Evolutionary conservation across 1,140 invertebrate genomes (phyloP), one percentile per base, ranked within the genome.

Genomic region (Caenorhabditis latens): DNA sequence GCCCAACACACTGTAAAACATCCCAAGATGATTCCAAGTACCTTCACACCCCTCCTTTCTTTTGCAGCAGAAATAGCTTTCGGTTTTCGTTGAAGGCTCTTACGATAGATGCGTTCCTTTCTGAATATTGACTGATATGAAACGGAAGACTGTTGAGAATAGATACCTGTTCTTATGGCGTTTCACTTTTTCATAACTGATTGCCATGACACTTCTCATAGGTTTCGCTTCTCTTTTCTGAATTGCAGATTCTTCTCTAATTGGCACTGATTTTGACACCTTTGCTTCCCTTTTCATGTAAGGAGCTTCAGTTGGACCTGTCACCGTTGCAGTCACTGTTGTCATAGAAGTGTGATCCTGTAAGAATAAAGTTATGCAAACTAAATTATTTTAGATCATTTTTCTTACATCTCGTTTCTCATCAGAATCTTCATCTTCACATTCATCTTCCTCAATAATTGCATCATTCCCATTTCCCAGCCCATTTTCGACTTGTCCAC

Each of bases 1-100:
- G 91, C 92, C 92, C 91, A 92, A 58, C 91, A 92, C 48, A 92
- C 84, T 19, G 92, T 93, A 83, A 92, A 92, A 63, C 92, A 93
- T 57, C 91, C 91, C 13, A 92, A 86, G 67, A 92, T 92, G 43
- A 92, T 92, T 14, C 91, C 91, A 13, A 92, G 85, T 9, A 93
- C 92, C 86, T 90, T 90, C 2, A 92, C 92, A 9, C 92, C 91
- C 43, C 92, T 61, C 46, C 92, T 43, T 79, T 92, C 91, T 86
- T 92, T 92, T 13, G 91, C 91, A 16, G 91, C 91, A 7, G 91
- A 92, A 83, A 92, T 92, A 50, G 92, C 92, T 50, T 91, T 88
- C 43, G 91, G 91, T 83, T 93, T 92, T 24, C 89, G 87, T 84
- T 93, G 91, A 24, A 92, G 82, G 83, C 92, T 93, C 58, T 92